A percentile compares a stretch with the other conserved stretches of the same genome.
These are phyloP conservation scores for Felis chaus DNA, from an alignment of 2,113 vertebrate species.

Conservation along the genomic window DNA sequence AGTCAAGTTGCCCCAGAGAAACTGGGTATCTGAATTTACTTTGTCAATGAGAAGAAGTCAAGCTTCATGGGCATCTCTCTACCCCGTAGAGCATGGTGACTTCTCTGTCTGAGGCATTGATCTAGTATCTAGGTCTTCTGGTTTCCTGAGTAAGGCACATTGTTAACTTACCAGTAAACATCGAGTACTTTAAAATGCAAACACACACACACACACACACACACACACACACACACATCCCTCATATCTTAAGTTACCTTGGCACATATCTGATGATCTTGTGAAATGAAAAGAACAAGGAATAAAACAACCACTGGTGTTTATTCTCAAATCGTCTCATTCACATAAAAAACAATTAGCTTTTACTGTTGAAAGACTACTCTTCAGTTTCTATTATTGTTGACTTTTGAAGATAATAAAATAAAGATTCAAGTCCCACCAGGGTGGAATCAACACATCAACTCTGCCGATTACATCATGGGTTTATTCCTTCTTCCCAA, in stretches of 20 bases:
- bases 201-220: not conserved
- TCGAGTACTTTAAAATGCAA: not conserved
- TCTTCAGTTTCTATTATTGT: slow-evolving; percentile 61
- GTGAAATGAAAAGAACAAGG: not conserved
- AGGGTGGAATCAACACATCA: slow-evolving; percentile 73
- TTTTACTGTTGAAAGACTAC: slow-evolving; percentile 48
- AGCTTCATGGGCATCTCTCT: not conserved
- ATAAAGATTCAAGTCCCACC: slow-evolving; percentile 71
- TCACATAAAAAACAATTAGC: not conserved
- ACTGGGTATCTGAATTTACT: not conserved
- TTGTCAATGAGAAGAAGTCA: not conserved
- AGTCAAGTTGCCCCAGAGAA: slow-evolving; percentile 29
- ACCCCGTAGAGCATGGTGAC: not conserved
- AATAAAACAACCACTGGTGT: not conserved
- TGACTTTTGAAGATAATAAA: slow-evolving; percentile 75
- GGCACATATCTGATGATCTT: not conserved
- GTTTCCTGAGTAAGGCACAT: not conserved
- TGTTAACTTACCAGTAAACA: not conserved
- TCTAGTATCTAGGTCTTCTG: not conserved
- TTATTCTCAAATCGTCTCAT: slow-evolving; percentile 14
- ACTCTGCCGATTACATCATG: slow-evolving; percentile 80
- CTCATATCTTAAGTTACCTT: not conserved
- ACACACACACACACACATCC: not conserved
- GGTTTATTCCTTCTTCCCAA: slow-evolving; percentile 80
- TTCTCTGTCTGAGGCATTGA: not conserved